phyloP scores from a whole-genome alignment of 2,797 vertebrate genomes.

The Potorous gilbertii region DNA sequence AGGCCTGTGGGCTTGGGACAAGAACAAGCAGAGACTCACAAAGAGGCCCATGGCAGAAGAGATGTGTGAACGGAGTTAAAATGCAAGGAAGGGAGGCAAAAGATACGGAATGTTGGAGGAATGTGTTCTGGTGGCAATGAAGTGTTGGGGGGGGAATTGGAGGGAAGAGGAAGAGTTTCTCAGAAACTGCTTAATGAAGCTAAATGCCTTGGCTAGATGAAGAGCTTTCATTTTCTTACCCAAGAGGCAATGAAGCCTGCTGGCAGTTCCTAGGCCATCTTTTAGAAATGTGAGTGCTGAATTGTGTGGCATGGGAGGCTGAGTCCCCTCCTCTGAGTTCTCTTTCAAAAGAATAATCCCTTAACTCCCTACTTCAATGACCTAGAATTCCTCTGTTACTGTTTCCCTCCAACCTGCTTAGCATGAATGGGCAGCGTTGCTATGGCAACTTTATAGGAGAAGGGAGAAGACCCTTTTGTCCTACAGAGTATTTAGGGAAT shows the following conservation, averaged over 20 bases:
- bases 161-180: background rate
- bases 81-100: background rate
- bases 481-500: background rate
- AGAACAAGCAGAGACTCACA: background rate
- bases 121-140: background rate
- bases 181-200: slow-evolving; percentile 1
- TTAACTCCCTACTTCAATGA: background rate
- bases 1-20: background rate
- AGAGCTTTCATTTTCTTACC: background rate
- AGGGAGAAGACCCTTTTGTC: background rate
- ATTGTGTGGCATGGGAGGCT: background rate
- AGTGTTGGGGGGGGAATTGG: background rate
- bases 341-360: slow-evolving; percentile 15
- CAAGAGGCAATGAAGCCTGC: background rate
- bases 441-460: background rate
- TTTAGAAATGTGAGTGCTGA: background rate
- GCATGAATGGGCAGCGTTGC: background rate
- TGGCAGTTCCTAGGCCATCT: background rate
- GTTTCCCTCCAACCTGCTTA: background rate
- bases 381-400: background rate
- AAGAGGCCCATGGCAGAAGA: background rate
- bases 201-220: background rate
- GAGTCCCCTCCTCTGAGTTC: background rate
- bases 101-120: background rate
- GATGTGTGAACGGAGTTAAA: background rate